Conservation (phyloP, 1,140 invertebrate genomes). For the Ctenoplectra terminalis region DNA sequence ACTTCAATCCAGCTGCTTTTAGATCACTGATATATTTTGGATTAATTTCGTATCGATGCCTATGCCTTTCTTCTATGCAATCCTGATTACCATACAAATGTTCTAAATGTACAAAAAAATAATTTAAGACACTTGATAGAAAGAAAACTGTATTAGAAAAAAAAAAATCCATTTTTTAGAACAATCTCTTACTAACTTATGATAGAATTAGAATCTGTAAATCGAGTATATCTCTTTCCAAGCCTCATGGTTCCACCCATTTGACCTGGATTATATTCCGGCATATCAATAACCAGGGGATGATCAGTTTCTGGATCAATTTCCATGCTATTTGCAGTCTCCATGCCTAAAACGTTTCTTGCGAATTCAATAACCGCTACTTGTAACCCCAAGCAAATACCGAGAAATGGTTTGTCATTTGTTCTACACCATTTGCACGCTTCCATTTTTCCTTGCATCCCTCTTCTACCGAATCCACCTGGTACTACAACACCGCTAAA, state of each 20-base stretch:
- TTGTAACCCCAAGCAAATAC: slow-evolving; percentile 98
- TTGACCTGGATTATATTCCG: slow-evolving; percentile 96
- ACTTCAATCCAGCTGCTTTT: slow-evolving; percentile 93
- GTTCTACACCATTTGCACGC: slow-evolving; percentile 96
- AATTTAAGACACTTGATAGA: slow-evolving; percentile 14
- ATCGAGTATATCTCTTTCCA: slow-evolving; percentile 94
- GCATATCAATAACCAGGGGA: slow-evolving; percentile 98
- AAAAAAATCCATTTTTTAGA: not conserved
- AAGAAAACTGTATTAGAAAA: not conserved
- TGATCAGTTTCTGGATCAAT: slow-evolving; percentile 88
- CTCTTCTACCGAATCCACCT: slow-evolving; percentile 97
- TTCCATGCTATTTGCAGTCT: slow-evolving; percentile 95
- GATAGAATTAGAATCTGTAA: slow-evolving; percentile 85
- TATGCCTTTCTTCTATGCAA: slow-evolving; percentile 96
- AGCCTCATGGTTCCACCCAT: slow-evolving; percentile 99
- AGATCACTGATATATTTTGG: slow-evolving; percentile 91
- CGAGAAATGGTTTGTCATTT: slow-evolving; percentile 95
- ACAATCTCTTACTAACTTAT: slow-evolving; percentile 85
- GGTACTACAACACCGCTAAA: slow-evolving; percentile 96
- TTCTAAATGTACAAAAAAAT: slow-evolving; percentile 83
- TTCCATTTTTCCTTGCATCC: slow-evolving; percentile 97
- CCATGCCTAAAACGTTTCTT: slow-evolving; percentile 91
- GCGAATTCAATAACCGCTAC: slow-evolving; percentile 98
- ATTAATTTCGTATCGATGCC: slow-evolving; percentile 98
- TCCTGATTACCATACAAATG: slow-evolving; percentile 93